A percentile compares a stretch with the other conserved stretches of the same genome.
These are phyloP conservation scores for Muraenolepis orangiensis DNA, from an alignment of 2,797 vertebrate genomes.

Conservation along the genomic window DNA sequence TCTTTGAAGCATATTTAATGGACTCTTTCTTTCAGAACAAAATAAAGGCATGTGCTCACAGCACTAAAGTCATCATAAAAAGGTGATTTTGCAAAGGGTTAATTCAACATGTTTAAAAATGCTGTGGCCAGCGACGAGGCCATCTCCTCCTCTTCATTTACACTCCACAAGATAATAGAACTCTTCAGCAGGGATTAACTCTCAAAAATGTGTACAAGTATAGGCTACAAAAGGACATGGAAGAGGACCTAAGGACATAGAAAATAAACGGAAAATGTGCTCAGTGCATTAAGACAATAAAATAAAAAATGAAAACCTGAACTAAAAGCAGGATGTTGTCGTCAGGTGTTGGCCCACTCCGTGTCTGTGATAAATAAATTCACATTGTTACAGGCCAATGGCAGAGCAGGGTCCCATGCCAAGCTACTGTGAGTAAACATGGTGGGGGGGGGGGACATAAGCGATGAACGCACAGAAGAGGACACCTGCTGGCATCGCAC, in stretches of 20 bases:
- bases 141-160: conserved; percentile 41
- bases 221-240: conserved; percentile 59
- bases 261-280: conserved; percentile 64
- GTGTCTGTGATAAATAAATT: conserved; percentile 66
- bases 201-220: conserved; percentile 58
- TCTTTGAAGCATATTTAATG: conserved; percentile 58
- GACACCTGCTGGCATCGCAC: neutral
- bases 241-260: conserved; percentile 55
- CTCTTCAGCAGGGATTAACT: conserved; percentile 61
- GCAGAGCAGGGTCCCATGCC: conserved; percentile 53
- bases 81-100: conserved; percentile 60
- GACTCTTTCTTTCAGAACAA: conserved; percentile 48
- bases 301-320: conserved; percentile 42
- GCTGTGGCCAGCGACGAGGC: conserved; percentile 26
- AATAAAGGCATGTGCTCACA: conserved; percentile 65
- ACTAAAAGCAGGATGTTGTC: neutral
- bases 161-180: conserved; percentile 69
- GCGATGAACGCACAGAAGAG: neutral
- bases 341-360: conserved; percentile 32
- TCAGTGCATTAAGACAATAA: conserved; percentile 75
- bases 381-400: conserved; percentile 72
- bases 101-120: conserved; percentile 64
- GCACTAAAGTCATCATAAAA: conserved; percentile 59
- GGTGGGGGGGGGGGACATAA: neutral
- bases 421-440: conserved; percentile 63